Evolutionary conservation across 2,113 vertebrate genomes (phyloP).

Genomic region (Pomatostomus ruficeps): DNA sequence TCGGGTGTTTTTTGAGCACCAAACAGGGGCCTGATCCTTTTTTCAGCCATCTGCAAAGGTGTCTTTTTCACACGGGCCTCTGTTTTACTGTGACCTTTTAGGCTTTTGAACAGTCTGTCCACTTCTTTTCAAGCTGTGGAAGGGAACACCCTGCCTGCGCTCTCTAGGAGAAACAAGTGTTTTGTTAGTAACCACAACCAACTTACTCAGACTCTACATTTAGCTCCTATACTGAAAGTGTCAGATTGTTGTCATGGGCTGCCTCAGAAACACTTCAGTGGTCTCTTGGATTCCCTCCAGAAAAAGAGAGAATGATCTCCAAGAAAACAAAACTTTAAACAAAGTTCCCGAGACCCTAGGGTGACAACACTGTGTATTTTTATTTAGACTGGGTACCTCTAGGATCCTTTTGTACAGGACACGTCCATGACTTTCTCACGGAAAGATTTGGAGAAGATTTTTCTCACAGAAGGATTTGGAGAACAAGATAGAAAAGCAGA

Average conservation of each 20-base stretch:
- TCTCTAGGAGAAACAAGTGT: slow-evolving; percentile 14
- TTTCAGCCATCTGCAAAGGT: background rate
- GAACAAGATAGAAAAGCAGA: background rate
- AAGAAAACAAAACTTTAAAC: slow-evolving; percentile 60
- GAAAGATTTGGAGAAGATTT: no score
- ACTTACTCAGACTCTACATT: slow-evolving; percentile 46
- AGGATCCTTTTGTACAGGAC: background rate
- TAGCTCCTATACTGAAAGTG: slow-evolving; percentile 25
- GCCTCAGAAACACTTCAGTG: background rate
- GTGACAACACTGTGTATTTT: slow-evolving; percentile 41
- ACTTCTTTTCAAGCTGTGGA: background rate
- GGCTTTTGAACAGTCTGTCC: background rate
- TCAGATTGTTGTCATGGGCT: slow-evolving; percentile 11
- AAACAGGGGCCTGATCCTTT: background rate
- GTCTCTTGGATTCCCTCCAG: background rate
- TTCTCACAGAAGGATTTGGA: background rate
- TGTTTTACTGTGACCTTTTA: background rate
- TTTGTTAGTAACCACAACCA: slow-evolving; percentile 52
- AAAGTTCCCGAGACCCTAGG: slow-evolving; percentile 33
- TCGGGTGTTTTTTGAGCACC: background rate
- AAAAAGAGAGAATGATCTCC: slow-evolving; percentile 12
- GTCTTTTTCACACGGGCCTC: background rate
- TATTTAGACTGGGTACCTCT: slow-evolving; percentile 19
- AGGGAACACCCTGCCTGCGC: background rate
- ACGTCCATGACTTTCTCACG: background rate